These are phyloP conservation scores for Cerceris ruficornis DNA, from an alignment of 2,888 invertebrate genomes.

Conservation along the genomic window DNA sequence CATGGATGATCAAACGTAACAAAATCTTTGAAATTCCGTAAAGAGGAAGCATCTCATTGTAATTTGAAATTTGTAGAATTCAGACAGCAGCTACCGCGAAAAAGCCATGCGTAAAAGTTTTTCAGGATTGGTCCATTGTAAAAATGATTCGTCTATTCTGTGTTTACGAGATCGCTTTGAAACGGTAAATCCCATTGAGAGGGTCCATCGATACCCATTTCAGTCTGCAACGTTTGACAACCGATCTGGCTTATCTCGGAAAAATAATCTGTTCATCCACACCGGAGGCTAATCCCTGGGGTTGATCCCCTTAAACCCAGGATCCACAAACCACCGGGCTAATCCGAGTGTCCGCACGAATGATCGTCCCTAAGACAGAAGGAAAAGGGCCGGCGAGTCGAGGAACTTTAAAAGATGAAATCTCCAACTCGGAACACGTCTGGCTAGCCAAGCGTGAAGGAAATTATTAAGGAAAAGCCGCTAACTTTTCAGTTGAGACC, in stretches of 20 bases:
- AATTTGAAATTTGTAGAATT: too few species aligned
- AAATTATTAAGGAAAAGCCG: slow-evolving; percentile 35
- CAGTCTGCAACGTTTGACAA: slow-evolving; percentile 37
- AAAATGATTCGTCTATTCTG: slow-evolving; percentile 26
- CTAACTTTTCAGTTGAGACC: not conserved
- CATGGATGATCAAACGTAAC: too few species aligned
- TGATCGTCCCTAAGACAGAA: slow-evolving; percentile 49
- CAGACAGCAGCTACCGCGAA: not conserved
- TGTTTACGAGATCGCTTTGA: slow-evolving; percentile 49
- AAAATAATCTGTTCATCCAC: slow-evolving; percentile 64
- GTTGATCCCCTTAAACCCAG: slow-evolving; percentile 49
- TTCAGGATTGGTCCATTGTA: not conserved
- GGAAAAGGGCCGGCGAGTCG: slow-evolving; percentile 24
- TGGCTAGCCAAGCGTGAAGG: slow-evolving; percentile 31
- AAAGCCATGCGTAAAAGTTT: not conserved
- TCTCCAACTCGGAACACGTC: slow-evolving; percentile 13
- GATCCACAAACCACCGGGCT: slow-evolving; percentile 50
- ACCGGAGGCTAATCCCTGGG: slow-evolving; percentile 54
- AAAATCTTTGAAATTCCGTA: too few species aligned
- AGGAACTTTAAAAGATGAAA: slow-evolving; percentile 31
- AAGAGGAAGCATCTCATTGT: too few species aligned
- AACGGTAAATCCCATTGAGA: slow-evolving; percentile 43
- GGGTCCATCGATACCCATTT: slow-evolving; percentile 42
- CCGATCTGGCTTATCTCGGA: slow-evolving; percentile 55
- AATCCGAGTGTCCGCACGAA: slow-evolving; percentile 57